Evolutionary conservation across 2,113 vertebrate genomes (phyloP).

Genomic region (Neoarius graeffei): DNA sequence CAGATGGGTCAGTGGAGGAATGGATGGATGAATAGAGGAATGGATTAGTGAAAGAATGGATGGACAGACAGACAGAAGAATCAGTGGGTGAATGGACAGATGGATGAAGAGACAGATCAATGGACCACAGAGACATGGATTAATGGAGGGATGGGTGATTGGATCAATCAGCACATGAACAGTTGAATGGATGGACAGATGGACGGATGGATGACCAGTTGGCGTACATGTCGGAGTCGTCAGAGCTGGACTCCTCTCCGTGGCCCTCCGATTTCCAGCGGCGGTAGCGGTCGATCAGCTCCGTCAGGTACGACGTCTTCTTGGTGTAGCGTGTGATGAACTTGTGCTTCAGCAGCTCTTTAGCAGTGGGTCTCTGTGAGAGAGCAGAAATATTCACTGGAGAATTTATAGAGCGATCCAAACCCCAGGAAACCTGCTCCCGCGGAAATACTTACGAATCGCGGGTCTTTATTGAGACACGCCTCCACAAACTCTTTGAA

Average conservation of each 20-base stretch:
- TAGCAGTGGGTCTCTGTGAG: slow-evolving; percentile 90
- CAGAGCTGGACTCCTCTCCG: slow-evolving; percentile 94
- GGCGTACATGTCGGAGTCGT: slow-evolving; percentile 92
- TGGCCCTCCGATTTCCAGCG: slow-evolving; percentile 98
- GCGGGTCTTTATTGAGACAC: slow-evolving; percentile 97
- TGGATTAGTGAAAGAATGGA: neutral
- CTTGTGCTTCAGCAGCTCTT: slow-evolving; percentile 96
- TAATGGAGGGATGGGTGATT: neutral
- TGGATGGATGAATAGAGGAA: neutral
- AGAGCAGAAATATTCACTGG: slow-evolving; percentile 1
- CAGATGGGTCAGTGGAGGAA: neutral
- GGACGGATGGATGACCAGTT: neutral
- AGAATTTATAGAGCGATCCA: neutral
- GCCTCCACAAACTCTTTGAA: slow-evolving; percentile 99
- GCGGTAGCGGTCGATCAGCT: slow-evolving; percentile 92
- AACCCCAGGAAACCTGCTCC: neutral
- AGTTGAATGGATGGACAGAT: neutral
- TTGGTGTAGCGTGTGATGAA: slow-evolving; percentile 98
- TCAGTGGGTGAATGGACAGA: neutral
- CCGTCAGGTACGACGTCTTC: slow-evolving; percentile 96
- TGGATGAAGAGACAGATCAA: neutral
- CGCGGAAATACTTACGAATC: slow-evolving; percentile 83
- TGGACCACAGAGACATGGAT: no score
- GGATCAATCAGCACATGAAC: neutral
- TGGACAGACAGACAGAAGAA: neutral